These are phyloP conservation scores for Micromys minutus DNA, from an alignment of 2,113 vertebrate genomes.

Conservation along the genomic window DNA sequence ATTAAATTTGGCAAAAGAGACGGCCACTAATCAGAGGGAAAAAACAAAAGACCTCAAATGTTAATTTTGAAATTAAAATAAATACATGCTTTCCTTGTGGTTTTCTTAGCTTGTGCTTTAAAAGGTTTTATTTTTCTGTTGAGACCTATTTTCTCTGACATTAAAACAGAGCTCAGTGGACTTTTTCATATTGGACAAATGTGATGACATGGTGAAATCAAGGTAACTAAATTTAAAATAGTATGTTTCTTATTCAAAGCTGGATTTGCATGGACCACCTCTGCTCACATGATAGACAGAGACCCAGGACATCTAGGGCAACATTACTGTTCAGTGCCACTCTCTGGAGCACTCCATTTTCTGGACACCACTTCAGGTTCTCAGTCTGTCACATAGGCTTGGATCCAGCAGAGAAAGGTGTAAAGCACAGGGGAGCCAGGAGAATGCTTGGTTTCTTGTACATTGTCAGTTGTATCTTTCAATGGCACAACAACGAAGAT, in stretches of 20 bases:
- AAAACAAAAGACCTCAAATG: background rate
- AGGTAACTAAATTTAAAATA: background rate
- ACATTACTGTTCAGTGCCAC: no score
- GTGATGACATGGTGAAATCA: background rate
- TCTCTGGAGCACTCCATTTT: background rate
- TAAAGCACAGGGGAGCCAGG: background rate
- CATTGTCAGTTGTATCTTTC: background rate
- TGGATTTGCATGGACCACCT: background rate
- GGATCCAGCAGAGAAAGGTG: background rate
- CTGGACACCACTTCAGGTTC: background rate
- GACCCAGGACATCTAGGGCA: background rate
- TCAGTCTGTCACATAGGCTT: background rate
- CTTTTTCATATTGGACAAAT: background rate
- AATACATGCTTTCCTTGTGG: background rate
- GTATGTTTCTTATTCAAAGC: background rate
- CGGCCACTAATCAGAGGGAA: background rate
- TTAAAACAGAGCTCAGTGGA: background rate
- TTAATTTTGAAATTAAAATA: slow-evolving; percentile 25
- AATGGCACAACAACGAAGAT: background rate
- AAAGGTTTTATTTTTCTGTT: slow-evolving; percentile 1
- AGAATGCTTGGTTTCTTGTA: background rate
- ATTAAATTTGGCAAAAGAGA: slow-evolving; percentile 21
- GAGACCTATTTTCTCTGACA: background rate
- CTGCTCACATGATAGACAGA: background rate
- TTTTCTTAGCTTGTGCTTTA: background rate